Evolutionary conservation across 2,113 vertebrate species (phyloP), one percentile per base, ranked within the genome.

Genomic region (Microtus richardsoni): DNA sequence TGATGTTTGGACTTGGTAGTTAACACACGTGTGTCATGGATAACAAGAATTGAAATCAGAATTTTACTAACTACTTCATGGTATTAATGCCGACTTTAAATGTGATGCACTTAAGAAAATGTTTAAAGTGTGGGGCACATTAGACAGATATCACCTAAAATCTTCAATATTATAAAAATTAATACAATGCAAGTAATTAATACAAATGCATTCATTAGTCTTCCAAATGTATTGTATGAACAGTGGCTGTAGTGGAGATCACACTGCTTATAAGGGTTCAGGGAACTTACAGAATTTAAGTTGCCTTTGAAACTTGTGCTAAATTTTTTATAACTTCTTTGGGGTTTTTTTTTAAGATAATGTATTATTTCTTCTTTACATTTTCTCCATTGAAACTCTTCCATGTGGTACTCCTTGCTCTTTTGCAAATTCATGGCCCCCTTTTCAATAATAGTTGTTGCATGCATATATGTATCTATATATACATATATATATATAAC

Each of bases 161-260:
- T 68, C 66, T 90, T 91, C 39, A 85, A 33, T 66, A 54, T 52
- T 94, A 89, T 74, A 85, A 92, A 89, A 84, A 77, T 80, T 28
- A 88, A 88, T 64, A 80, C 8, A 91, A 60, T 49, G 47, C 3
- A 54, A 78, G 58, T 28, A 33, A 80, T 19, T 62, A 95, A 62
- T 24, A 77, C 3, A 86, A 91, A 74, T 78, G 19, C 8, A 68
- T 85, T 68, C 39, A 47, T 52, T 14, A 22, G 47, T 89, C 66
- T 54, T 89, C 21, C 54, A 68, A 93, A 78, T 54, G 16, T 54
- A 74, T 84, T 54, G 14, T 54, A 74, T 84, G 47, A 26, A 28
- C 17, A 13, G 4, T 41, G 44, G 5, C 21, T 78, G 19, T 89
- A 33, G 88, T 83, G 41, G 74, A 94, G 36, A 74, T 44, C 22